Conservation (phyloP, 2,888 invertebrate species). For the Melanophora roralis region DNA sequence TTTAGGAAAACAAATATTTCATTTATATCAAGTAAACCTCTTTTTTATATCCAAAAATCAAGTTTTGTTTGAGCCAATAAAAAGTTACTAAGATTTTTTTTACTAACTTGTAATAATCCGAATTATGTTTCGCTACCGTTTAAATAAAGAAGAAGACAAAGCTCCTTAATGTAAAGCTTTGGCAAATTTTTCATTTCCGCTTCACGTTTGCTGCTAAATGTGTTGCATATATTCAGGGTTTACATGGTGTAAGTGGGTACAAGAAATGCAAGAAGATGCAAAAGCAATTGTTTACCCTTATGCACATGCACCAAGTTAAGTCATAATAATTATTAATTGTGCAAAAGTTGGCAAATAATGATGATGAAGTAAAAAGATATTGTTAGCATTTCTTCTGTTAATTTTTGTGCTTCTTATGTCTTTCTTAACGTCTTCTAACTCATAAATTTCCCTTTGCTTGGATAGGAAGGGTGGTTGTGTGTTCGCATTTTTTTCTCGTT, state of each 20-base stretch:
- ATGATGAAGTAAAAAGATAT: slow-evolving; percentile 65
- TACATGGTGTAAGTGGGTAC: not conserved
- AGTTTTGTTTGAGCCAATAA: no score
- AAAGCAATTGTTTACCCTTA: not conserved
- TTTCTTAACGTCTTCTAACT: not conserved
- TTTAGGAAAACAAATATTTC: no score
- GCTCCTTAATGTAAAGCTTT: not conserved
- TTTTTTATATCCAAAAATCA: no score
- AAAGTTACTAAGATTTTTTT: no score
- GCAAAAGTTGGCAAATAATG: slow-evolving; percentile 70
- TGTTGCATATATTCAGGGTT: slow-evolving; percentile 16
- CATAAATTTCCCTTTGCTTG: not conserved
- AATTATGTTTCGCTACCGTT: not conserved
- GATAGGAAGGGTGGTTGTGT: not conserved
- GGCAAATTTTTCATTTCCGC: slow-evolving; percentile 1
- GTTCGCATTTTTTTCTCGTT: not conserved
- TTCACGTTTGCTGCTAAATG: not conserved
- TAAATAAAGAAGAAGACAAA: not conserved
- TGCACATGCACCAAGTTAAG: slow-evolving; percentile 61
- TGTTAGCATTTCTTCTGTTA: slow-evolving; percentile 53
- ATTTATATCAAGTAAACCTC: no score
- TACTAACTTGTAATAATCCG: no score
- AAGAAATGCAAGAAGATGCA: not conserved
- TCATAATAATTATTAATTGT: slow-evolving; percentile 69
- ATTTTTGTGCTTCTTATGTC: slow-evolving; percentile 42